These are phyloP conservation scores for Carabus problematicus DNA, from an alignment of 2,888 invertebrate species.

Conservation along the genomic window DNA sequence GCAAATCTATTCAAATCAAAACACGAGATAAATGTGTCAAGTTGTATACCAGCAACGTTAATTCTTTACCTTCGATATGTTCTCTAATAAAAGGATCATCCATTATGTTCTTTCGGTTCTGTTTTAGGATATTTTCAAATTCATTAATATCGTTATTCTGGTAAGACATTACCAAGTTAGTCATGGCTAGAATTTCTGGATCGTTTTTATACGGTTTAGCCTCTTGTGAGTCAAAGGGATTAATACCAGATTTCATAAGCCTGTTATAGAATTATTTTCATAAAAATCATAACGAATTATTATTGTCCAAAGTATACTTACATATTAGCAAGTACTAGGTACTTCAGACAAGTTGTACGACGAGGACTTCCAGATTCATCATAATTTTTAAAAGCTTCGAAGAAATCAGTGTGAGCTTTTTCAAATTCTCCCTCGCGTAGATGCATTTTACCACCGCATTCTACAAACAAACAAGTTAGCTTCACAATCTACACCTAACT, in stretches of 20 bases:
- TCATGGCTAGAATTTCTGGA: conserved; percentile 99
- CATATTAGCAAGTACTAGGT: conserved; percentile 98
- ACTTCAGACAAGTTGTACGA: conserved; percentile 96
- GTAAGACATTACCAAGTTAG: conserved; percentile 95
- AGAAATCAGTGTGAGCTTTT: conserved; percentile 98
- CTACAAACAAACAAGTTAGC: conserved; percentile 59
- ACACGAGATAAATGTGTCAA: conserved; percentile 25
- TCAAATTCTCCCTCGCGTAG: conserved; percentile 98
- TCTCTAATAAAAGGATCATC: conserved; percentile 99
- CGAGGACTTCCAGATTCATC: conserved; percentile 98
- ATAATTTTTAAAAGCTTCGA: conserved; percentile 99
- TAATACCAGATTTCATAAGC: conserved; percentile 99
- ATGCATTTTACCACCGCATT: conserved; percentile 99
- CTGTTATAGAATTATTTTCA: conserved; percentile 57
- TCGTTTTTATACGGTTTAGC: conserved; percentile 99
- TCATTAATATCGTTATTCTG: conserved; percentile 98
- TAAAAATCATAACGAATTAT: conserved; percentile 19
- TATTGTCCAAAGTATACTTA: conserved; percentile 62
- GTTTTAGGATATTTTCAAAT: conserved; percentile 94
- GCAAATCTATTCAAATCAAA: conserved; percentile 69
- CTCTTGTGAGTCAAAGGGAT: conserved; percentile 99
- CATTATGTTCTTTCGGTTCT: conserved; percentile 96
- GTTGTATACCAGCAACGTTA: not conserved
- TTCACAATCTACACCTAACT: conserved; percentile 21
- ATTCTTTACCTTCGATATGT: conserved; percentile 83